Conservation (phyloP, 2,113 vertebrate genomes). For the Hypocryptadius cinnamomeus region DNA sequence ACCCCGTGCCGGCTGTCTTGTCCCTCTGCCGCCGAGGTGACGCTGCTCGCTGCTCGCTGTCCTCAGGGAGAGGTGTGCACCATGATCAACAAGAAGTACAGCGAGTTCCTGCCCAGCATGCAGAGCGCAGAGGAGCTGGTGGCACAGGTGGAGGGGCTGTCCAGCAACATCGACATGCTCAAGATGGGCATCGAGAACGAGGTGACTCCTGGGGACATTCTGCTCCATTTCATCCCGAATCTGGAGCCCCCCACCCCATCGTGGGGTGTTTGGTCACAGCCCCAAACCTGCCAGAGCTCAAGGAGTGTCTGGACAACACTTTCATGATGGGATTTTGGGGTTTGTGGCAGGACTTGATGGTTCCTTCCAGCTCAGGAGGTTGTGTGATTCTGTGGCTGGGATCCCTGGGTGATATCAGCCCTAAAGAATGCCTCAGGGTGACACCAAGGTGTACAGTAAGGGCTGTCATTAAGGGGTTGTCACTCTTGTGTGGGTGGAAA, state of each 20-base stretch:
- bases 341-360: not conserved
- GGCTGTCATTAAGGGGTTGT: not conserved
- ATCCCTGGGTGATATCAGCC: not conserved
- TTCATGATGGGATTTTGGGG: not conserved
- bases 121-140: constrained; percentile 81
- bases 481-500: not conserved
- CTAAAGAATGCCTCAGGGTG: not conserved
- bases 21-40: fast-evolving
- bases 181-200: constrained; percentile 82
- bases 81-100: constrained; percentile 87
- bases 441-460: not conserved
- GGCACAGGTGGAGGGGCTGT: constrained; percentile 75
- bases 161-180: constrained; percentile 77
- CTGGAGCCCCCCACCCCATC: fast-evolving
- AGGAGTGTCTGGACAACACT: not conserved
- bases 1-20: fast-evolving
- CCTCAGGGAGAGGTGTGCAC: constrained; percentile 82
- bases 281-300: not conserved
- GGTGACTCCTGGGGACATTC: constrained; percentile 14
- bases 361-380: not conserved
- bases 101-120: constrained; percentile 87
- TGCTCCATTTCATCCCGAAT: fast-evolving
- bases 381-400: fast-evolving
- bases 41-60: fast-evolving
- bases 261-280: fast-evolving